phyloP scores from a whole-genome alignment of 2,797 vertebrate genomes.

The Valencia hispanica region DNA sequence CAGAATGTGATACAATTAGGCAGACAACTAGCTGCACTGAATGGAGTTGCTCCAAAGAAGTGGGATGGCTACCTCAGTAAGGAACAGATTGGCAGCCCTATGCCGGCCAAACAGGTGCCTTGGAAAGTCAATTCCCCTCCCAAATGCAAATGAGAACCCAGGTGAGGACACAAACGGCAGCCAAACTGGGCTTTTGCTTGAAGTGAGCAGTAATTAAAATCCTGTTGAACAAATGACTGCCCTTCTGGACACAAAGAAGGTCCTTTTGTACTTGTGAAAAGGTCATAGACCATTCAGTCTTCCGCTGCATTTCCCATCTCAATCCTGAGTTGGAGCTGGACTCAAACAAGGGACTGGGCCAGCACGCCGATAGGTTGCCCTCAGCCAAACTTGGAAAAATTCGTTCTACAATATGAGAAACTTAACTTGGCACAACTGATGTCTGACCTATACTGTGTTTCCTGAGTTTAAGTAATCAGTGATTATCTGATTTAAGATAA shows the following conservation, averaged over 20 bases:
- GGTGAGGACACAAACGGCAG: constrained; percentile 67
- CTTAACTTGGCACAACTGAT: constrained; percentile 65
- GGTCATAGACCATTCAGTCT: constrained; percentile 63
- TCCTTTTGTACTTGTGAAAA: constrained; percentile 72
- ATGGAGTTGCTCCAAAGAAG: constrained; percentile 79
- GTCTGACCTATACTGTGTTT: constrained; percentile 77
- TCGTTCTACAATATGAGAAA: constrained; percentile 73
- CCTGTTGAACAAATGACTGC: constrained; percentile 68
- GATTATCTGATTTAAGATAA: constrained; percentile 81
- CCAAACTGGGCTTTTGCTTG: constrained; percentile 58
- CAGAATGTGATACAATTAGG: constrained; percentile 98
- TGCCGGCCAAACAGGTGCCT: constrained; percentile 81
- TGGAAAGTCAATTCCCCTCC: constrained; percentile 80
- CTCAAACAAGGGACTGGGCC: constrained; percentile 37
- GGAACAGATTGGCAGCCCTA: constrained; percentile 86
- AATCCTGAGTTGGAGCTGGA: constrained; percentile 63
- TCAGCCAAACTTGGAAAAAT: constrained; percentile 58
- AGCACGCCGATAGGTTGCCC: constrained; percentile 44
- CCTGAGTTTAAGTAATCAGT: constrained; percentile 81
- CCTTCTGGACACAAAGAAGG: constrained; percentile 64
- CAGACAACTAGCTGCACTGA: constrained; percentile 86
- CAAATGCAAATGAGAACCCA: constrained; percentile 68
- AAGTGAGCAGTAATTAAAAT: constrained; percentile 73
- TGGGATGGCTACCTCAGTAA: constrained; percentile 51
- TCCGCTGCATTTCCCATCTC: constrained; percentile 61